phyloP scores from a whole-genome alignment of 2,797 vertebrate species.

The Rhinatrema bivittatum region DNA sequence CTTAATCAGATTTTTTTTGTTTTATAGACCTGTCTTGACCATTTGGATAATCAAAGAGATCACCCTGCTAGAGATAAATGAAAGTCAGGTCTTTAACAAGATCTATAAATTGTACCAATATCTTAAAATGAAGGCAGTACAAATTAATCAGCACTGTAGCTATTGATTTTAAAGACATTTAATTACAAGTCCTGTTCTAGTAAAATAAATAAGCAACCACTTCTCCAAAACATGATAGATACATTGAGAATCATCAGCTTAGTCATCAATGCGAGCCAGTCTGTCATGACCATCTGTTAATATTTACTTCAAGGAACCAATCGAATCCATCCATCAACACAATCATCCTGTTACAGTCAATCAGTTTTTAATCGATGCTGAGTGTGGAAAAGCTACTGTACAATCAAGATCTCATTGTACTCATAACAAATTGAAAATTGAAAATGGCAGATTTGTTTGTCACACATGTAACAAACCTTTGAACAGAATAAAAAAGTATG shows the following conservation, averaged over 20 bases:
- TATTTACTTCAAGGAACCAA: constrained; percentile 53
- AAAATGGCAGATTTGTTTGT: constrained; percentile 89
- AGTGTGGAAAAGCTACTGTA: constrained; percentile 68
- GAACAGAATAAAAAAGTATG: constrained; percentile 57
- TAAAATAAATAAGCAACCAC: constrained; percentile 11
- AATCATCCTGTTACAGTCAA: constrained; percentile 52
- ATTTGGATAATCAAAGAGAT: constrained; percentile 4
- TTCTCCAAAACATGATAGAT: constrained; percentile 26
- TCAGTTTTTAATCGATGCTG: constrained; percentile 60
- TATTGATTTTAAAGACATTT: constrained; percentile 26
- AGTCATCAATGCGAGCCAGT: not conserved
- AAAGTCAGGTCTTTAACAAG: constrained; percentile 9
- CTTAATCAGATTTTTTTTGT: constrained; percentile 1
- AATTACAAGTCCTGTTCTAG: constrained; percentile 28
- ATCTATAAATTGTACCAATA: not conserved
- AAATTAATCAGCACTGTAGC: constrained; percentile 28
- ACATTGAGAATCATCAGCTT: constrained; percentile 33
- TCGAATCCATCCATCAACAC: constrained; percentile 57
- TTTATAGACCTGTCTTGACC: not conserved
- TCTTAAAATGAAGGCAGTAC: constrained; percentile 12
- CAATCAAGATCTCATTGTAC: constrained; percentile 54
- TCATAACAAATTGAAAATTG: constrained; percentile 70
- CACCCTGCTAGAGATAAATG: not conserved
- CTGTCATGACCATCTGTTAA: constrained; percentile 44
- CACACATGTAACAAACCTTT: constrained; percentile 80